Evolutionary conservation across 2,888 invertebrate genomes (phyloP), one percentile per base, ranked within the genome.

Genomic region (Willowsia nigromaculata): DNA sequence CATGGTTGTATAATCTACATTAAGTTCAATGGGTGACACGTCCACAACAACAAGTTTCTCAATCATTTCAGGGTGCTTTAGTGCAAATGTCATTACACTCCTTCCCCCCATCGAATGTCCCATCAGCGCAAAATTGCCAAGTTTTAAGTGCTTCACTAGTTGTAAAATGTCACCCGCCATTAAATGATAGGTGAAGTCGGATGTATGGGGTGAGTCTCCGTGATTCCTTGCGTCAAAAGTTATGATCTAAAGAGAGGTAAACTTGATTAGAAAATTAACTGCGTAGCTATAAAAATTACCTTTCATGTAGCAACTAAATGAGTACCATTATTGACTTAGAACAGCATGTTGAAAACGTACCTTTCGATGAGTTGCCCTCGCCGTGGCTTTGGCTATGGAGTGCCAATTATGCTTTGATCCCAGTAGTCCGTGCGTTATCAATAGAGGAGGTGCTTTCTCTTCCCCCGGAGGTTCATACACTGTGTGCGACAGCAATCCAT

Each of bases 81-180:
- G 94, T 56, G 98, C 97, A 84, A 97, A 94, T 84, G 96, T 95
- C 98, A 99, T 98, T 93, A 96, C 96, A 7, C 97, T 95, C 90
- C 98, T 96, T n/a, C 99, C 99, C 25, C 99, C 99, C 98, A 99
- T 98, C 92, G 98, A 98, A 94, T 99, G 99, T 0, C 99, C 99
- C 93, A 99, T 94, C 22, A 98, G 93, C 4, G 96, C 15, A 94
- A 0, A 95, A 93, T 96, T 96, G 0, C 95, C 93, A 65, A 97
- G 94, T 22, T 95, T 94, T 65, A 96, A 94, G 91, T 96, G 95
- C 92, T 95, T 95, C 90, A 97, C 94, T 56, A 97, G 94, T 59
- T 95, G 94, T 11, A 95, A 93, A 4, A 98, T 93, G 94, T 99
- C 99, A 83, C 94, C 95, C 0, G 96, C 96, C 95, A 98, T 95